Evolutionary conservation across 2,888 invertebrate genomes (phyloP).

Genomic region (Microctonus hyperodae): DNA sequence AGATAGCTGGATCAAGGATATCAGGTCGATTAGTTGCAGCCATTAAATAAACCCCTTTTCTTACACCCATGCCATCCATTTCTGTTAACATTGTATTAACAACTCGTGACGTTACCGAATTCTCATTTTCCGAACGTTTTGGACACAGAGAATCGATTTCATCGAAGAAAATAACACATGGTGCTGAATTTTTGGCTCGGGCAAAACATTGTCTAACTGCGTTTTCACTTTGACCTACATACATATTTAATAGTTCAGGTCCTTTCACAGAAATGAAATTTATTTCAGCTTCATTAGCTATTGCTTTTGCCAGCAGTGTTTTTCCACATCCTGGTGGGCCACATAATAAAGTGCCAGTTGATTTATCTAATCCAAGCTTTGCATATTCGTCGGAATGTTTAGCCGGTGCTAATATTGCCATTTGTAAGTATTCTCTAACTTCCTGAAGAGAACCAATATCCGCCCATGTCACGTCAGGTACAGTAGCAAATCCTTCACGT

Average conservation of each 20-base stretch:
- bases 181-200: conserved; percentile 92
- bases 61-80: conserved; percentile 95
- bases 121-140: conserved; percentile 78
- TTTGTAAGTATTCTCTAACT: conserved; percentile 87
- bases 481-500: conserved; percentile 96
- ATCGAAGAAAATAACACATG: conserved; percentile 99
- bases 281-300: conserved; percentile 98
- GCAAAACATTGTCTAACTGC: conserved; percentile 96
- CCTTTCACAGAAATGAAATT: conserved; percentile 99
- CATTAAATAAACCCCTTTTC: conserved; percentile 92
- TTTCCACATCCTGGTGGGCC: conserved; percentile 98
- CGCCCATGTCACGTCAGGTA: conserved; percentile 97
- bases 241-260: conserved; percentile 98
- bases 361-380: conserved; percentile 78
- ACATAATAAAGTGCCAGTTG: conserved; percentile 91
- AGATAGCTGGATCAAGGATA: conserved; percentile 93
- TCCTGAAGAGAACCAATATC: conserved; percentile 92
- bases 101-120: conserved; percentile 81
- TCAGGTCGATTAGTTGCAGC: conserved; percentile 98
- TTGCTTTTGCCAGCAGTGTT: conserved; percentile 95
- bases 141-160: conserved; percentile 97
- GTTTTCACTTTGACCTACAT: conserved; percentile 97
- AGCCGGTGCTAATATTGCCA: conserved; percentile 92
- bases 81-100: conserved; percentile 97
- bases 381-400: conserved; percentile 83